Evolutionary conservation across 2,888 invertebrate species (phyloP), one percentile per base, ranked within the genome.

Genomic region (Melieria omissa): DNA sequence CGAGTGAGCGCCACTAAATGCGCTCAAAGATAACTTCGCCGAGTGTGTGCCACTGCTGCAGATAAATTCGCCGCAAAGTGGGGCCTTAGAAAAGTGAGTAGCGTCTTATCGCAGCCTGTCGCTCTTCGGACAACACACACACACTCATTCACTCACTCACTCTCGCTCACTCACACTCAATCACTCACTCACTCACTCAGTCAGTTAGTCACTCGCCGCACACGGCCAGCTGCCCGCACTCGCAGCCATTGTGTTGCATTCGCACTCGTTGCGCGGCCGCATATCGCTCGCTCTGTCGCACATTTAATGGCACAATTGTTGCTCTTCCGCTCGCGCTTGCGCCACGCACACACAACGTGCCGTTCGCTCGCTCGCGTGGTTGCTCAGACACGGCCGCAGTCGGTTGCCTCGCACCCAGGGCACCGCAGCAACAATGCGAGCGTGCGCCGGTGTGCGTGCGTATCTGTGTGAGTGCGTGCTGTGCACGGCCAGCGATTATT

Each of bases 271-370:
- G 5, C 1, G 16, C 44, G 10, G 8, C 10, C 9, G 41, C 16
- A 16, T 8, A 7, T 4, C 29, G 49, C 67, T 58, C 60, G 4
- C 67, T 67, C 67, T 60, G 49, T 67, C 44, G 52, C 78, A 66
- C 61, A 72, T 79, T 84, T 83, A 83, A 83, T 83, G 84, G 83
- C 82, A 83, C 83, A 83, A 83, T 83, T 83, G 83, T 83, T 83
- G 83, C 84, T 80, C 79, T 78, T 79, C 74, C 63, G 54, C 58
- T 60, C 67, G 67, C 67, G 52, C 67, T 62, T 72, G 63, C 61
- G 46, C 42, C 55, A 46, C 65, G 60, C 60, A 58, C 52, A 16
- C 14, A 2, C 29, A 65, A 46, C 14, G 60, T 63, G 49, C 52
- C 65, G 41, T 54, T 49, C 65, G 64, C 58, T 52, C 65, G 6